A percentile compares a stretch with the other conserved stretches of the same genome.
Evolutionary conservation across 2,113 vertebrate species (phyloP).

Genomic region (Siniperca chuatsi): DNA sequence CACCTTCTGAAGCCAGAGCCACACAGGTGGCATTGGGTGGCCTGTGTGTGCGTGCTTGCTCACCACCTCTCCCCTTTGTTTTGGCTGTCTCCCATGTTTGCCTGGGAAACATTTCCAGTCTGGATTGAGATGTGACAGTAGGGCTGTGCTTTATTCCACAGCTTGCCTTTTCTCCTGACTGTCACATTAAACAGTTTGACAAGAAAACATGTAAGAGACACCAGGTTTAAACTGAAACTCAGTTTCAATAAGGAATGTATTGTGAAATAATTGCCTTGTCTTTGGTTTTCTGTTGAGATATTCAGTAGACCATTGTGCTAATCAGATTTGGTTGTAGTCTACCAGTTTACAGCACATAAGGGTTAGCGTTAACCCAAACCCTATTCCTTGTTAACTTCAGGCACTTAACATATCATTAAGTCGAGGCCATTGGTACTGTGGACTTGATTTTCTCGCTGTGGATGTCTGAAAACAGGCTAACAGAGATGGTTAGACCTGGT

Average conservation of each 20-base stretch:
- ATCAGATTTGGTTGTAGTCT: not conserved
- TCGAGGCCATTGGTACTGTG: too few relatives aligned
- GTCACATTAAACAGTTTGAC: conserved; percentile 11
- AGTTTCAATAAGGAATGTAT: not conserved
- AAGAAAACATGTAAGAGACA: not conserved
- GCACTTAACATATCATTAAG: not conserved
- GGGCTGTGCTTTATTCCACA: not conserved
- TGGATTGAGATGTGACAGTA: conserved; percentile 63
- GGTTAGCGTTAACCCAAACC: too few relatives aligned
- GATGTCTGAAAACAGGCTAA: not conserved
- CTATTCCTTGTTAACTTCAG: not conserved
- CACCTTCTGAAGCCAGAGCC: conserved; percentile 22
- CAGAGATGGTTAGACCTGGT: not conserved
- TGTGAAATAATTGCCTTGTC: not conserved
- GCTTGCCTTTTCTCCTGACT: not conserved
- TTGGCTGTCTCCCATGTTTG: conserved; percentile 55
- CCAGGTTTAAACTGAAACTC: not conserved
- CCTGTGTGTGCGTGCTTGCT: conserved; percentile 59
- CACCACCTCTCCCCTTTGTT: conserved; percentile 52
- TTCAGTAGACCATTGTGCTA: not conserved
- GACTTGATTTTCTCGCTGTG: not conserved
- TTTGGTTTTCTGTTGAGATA: not conserved
- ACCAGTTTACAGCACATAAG: not conserved
- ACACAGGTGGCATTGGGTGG: conserved; percentile 49
- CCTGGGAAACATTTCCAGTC: conserved; percentile 57